Conservation (phyloP, 2,797 vertebrate genomes). For the Catostomus latipinnis region DNA sequence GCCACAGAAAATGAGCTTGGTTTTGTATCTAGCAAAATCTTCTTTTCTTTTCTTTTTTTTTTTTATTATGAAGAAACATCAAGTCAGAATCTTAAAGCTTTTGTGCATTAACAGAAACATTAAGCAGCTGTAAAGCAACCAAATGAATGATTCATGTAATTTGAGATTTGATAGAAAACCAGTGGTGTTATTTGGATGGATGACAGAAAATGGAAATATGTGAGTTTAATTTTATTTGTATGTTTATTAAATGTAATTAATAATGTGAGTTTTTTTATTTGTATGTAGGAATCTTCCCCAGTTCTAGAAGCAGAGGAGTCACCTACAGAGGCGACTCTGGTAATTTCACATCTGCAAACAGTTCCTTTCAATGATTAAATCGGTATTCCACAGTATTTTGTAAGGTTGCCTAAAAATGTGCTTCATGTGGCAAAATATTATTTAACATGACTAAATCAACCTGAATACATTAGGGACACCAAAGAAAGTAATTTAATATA, state of each 20-base stretch:
- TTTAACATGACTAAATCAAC: too few species aligned
- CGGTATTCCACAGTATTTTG: neutral
- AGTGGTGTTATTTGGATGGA: neutral
- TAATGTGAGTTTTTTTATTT: slow-evolving; percentile 17
- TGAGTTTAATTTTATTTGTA: slow-evolving; percentile 19
- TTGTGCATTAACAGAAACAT: neutral
- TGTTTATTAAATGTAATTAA: neutral
- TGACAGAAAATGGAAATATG: slow-evolving; percentile 10
- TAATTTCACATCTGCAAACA: slow-evolving; percentile 46
- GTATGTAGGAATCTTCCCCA: slow-evolving; percentile 52
- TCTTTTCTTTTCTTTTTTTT: neutral
- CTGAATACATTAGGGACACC: too few species aligned
- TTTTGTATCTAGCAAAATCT: slow-evolving; percentile 16
- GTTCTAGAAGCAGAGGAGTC: slow-evolving; percentile 60
- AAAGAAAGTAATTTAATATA: too few species aligned
- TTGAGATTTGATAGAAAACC: neutral
- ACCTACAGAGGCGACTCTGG: slow-evolving; percentile 61
- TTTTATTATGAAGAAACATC: slow-evolving; percentile 9
- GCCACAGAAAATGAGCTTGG: slow-evolving; percentile 40
- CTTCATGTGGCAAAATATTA: too few species aligned
- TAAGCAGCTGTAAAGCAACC: neutral
- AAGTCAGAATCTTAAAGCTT: neutral
- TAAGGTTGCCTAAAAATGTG: too few species aligned
- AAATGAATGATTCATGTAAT: slow-evolving; percentile 20
- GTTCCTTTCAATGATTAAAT: neutral